phyloP scores from a whole-genome alignment of 2,113 vertebrate genomes.

The Mobula birostris region DNA sequence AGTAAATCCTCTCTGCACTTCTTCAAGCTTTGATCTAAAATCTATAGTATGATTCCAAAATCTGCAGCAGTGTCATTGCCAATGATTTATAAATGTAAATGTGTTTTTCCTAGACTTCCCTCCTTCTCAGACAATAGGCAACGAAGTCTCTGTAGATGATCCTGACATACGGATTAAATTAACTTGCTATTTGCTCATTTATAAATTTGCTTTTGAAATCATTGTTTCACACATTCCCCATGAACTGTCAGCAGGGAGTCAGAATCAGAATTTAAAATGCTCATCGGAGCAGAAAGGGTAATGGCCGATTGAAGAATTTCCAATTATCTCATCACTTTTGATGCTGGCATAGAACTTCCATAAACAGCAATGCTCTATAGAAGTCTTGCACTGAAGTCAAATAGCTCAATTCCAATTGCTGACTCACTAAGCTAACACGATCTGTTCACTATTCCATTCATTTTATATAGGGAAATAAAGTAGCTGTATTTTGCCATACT shows the following conservation, averaged over 20 bases:
- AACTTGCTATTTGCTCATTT: background rate
- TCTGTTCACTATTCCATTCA: background rate
- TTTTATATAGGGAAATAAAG: background rate
- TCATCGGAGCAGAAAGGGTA: background rate
- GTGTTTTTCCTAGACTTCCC: background rate
- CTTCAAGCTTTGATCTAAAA: background rate
- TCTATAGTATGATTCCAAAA: background rate
- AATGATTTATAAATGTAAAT: too few relatives aligned
- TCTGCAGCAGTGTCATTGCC: background rate
- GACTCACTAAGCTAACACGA: background rate
- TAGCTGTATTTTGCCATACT: background rate
- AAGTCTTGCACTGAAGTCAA: background rate
- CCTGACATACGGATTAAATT: background rate
- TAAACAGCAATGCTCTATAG: background rate
- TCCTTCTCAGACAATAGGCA: background rate
- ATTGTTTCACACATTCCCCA: background rate
- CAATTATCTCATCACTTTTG: slow-evolving; percentile 1
- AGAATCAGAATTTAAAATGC: background rate
- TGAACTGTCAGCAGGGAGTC: background rate
- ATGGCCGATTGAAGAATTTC: background rate
- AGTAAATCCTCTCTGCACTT: background rate
- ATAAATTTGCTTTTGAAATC: background rate
- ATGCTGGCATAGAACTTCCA: background rate
- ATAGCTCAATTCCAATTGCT: background rate
- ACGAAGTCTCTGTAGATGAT: background rate